These are phyloP conservation scores for Apodemus agrarius DNA, from an alignment of 2,797 vertebrate genomes.

Conservation along the genomic window DNA sequence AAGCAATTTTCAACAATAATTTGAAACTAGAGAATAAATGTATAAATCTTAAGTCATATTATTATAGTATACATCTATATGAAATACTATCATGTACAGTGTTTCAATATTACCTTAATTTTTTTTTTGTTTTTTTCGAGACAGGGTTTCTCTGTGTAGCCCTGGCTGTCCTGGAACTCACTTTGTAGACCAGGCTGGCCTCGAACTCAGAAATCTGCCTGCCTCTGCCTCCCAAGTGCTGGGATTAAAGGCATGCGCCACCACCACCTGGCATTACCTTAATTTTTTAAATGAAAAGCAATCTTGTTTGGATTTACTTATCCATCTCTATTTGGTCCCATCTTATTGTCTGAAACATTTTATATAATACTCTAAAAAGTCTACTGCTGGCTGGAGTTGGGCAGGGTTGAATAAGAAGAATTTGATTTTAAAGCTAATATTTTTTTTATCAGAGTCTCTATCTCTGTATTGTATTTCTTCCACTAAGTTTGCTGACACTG, in stretches of 20 bases:
- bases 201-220: no score
- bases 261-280: no score
- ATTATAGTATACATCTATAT: neutral
- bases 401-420: neutral
- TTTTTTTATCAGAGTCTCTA: conserved; percentile 32
- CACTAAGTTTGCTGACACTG: neutral
- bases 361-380: neutral
- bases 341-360: neutral
- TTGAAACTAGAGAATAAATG: conserved; percentile 17
- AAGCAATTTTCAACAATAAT: neutral
- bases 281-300: conserved; percentile 45
- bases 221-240: no score
- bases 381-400: neutral
- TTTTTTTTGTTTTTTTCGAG: no score
- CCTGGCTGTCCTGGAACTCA: no score
- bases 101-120: neutral
- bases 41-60: neutral
- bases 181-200: no score
- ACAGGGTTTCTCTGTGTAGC: no score
- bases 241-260: no score
- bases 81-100: neutral
- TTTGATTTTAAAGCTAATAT: neutral
- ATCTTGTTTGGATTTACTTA: neutral
- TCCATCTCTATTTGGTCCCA: neutral
- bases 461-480: neutral